Evolutionary conservation across 2,113 vertebrate genomes (phyloP).

Genomic region (Pipa parva): DNA sequence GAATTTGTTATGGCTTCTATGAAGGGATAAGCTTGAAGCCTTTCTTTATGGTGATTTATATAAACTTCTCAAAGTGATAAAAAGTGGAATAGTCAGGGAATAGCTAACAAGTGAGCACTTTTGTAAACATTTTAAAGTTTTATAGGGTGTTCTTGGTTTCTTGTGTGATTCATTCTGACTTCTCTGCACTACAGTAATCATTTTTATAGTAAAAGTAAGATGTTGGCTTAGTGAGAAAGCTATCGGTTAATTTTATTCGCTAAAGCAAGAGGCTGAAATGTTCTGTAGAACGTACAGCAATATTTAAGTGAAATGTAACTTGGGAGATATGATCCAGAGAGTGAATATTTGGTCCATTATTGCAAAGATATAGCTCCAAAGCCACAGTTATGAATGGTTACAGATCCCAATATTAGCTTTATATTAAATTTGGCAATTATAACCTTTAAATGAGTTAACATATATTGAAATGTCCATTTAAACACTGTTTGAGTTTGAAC

Average conservation of each 20-base stretch:
- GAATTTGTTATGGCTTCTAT: constrained; percentile 72
- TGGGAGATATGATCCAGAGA: too few relatives aligned
- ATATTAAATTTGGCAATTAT: too few relatives aligned
- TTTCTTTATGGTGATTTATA: constrained; percentile 61
- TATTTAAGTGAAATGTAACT: too few relatives aligned
- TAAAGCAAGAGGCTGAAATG: not conserved
- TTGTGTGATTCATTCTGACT: constrained; percentile 51
- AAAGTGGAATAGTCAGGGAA: constrained; percentile 65
- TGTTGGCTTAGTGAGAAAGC: not conserved
- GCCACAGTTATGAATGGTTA: too few relatives aligned
- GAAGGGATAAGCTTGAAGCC: constrained; percentile 62
- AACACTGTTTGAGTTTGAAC: too few relatives aligned
- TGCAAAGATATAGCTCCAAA: too few relatives aligned
- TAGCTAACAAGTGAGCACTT: constrained; percentile 61
- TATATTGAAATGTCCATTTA: too few relatives aligned
- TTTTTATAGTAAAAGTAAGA: constrained; percentile 24
- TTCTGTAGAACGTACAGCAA: too few relatives aligned
- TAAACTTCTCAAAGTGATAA: constrained; percentile 64
- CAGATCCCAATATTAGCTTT: too few relatives aligned
- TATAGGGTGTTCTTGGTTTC: constrained; percentile 50
- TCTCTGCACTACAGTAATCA: constrained; percentile 47
- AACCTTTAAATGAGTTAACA: too few relatives aligned
- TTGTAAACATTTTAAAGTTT: constrained; percentile 61
- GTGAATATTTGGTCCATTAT: too few relatives aligned
- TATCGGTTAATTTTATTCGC: not conserved